Percentiles rank a stretch among this genome's conserved stretches.
Conservation (phyloP, 2,113 vertebrate species). For the Cyanoliseus patagonus region DNA sequence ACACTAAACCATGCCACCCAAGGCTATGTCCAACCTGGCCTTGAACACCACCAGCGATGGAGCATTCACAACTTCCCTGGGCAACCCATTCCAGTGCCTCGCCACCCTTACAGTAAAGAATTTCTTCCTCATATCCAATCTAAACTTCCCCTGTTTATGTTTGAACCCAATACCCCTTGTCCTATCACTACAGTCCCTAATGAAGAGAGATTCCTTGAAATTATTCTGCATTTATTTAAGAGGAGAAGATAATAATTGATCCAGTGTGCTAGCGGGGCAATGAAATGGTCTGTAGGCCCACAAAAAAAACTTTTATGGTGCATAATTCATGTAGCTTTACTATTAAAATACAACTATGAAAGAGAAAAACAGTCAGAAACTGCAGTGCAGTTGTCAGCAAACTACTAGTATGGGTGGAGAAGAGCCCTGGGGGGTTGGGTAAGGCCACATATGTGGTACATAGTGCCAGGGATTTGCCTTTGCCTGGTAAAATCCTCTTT, state of each 20-base stretch:
- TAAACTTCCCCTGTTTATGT: too few relatives aligned
- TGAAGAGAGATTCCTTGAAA: neutral
- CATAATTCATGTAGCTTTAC: neutral
- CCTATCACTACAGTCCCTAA: too few relatives aligned
- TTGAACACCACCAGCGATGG: too few relatives aligned
- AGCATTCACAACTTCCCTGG: too few relatives aligned
- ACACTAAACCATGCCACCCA: too few relatives aligned
- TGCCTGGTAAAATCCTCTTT: neutral
- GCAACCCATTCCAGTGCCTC: too few relatives aligned
- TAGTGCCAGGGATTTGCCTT: neutral
- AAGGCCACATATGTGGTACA: accelerated
- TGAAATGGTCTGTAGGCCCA: neutral
- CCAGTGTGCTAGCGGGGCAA: neutral
- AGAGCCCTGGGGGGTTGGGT: neutral
- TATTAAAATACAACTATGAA: neutral
- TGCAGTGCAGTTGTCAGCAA: neutral
- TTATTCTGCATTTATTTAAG: neutral
- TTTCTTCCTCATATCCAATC: too few relatives aligned
- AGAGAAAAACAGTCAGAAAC: neutral
- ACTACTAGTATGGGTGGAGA: neutral
- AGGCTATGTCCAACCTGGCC: too few relatives aligned
- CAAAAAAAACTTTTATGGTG: neutral
- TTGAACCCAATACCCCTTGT: too few relatives aligned
- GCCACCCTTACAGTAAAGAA: too few relatives aligned
- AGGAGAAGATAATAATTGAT: neutral